phyloP scores from a whole-genome alignment of 2,888 invertebrate species.

The Polydrusus tereticollis region DNA sequence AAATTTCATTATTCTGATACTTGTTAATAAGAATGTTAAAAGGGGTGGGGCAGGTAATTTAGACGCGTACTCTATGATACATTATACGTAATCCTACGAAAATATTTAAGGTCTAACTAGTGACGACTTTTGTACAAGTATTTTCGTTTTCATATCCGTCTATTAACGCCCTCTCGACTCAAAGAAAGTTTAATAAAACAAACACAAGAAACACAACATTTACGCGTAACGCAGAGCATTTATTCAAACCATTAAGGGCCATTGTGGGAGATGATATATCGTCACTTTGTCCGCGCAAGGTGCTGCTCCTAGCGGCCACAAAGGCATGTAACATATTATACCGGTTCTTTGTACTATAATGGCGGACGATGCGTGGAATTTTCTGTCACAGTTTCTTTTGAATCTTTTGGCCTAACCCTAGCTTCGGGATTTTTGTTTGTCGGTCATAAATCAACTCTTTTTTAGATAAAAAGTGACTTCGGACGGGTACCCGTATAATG shows the following conservation, averaged over 20 bases:
- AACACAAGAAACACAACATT: slow-evolving; percentile 43
- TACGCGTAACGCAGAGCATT: slow-evolving; percentile 65
- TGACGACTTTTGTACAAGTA: too few relatives aligned
- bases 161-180: slow-evolving; percentile 8
- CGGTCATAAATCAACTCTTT: slow-evolving; percentile 38
- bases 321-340: slow-evolving; percentile 64
- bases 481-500: slow-evolving; percentile 27
- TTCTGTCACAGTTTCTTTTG: slow-evolving; percentile 50
- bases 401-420: slow-evolving; percentile 36
- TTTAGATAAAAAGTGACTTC: slow-evolving; percentile 28
- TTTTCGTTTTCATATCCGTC: not conserved
- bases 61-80: too few relatives aligned
- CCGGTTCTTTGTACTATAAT: slow-evolving; percentile 62
- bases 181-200: slow-evolving; percentile 50
- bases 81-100: too few relatives aligned
- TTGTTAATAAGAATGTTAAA: too few relatives aligned
- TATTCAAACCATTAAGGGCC: slow-evolving; percentile 67
- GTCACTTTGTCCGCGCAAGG: slow-evolving; percentile 65
- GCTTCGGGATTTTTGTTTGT: slow-evolving; percentile 32
- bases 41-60: too few relatives aligned
- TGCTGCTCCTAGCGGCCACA: slow-evolving; percentile 64
- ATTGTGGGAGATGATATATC: slow-evolving; percentile 66
- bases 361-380: slow-evolving; percentile 59
- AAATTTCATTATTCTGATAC: too few relatives aligned
- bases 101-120: too few relatives aligned